A percentile compares a stretch with the other conserved stretches of the same genome.
phyloP scores from a whole-genome alignment of 2,113 vertebrate genomes.

The Lynx canadensis region DNA sequence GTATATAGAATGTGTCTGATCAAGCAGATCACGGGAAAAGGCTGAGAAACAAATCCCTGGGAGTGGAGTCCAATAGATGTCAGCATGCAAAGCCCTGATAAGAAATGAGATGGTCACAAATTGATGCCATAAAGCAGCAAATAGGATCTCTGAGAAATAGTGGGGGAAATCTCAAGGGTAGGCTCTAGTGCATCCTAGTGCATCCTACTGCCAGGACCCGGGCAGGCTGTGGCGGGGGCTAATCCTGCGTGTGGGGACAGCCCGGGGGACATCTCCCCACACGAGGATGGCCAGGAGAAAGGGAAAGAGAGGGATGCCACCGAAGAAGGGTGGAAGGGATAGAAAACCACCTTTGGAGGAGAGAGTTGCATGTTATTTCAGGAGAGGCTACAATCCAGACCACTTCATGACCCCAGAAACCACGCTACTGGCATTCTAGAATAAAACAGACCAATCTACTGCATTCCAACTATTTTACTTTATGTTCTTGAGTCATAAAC shows the following conservation, averaged over 20 bases:
- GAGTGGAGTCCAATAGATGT: neutral
- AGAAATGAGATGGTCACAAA: neutral
- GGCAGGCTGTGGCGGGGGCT: neutral
- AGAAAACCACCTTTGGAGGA: neutral
- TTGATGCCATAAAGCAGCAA: neutral
- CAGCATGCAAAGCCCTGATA: neutral
- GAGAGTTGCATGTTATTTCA: neutral
- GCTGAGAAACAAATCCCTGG: neutral
- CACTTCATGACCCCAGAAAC: neutral
- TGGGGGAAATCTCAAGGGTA: neutral
- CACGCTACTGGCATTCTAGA: neutral
- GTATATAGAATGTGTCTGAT: neutral
- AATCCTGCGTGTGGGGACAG: neutral
- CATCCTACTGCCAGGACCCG: neutral
- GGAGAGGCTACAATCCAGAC: neutral
- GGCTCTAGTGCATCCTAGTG: accelerated
- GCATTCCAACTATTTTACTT: neutral
- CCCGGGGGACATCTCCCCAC: neutral
- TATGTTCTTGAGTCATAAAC: neutral
- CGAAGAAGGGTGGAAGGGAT: neutral
- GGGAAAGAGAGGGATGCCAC: neutral
- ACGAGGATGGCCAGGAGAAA: neutral
- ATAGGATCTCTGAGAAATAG: neutral
- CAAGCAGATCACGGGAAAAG: neutral
- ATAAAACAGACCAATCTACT: neutral